Percentiles rank a stretch among this genome's conserved stretches.
Evolutionary conservation across 2,888 invertebrate genomes (phyloP).

Genomic region (Drosophila macrospina): DNA sequence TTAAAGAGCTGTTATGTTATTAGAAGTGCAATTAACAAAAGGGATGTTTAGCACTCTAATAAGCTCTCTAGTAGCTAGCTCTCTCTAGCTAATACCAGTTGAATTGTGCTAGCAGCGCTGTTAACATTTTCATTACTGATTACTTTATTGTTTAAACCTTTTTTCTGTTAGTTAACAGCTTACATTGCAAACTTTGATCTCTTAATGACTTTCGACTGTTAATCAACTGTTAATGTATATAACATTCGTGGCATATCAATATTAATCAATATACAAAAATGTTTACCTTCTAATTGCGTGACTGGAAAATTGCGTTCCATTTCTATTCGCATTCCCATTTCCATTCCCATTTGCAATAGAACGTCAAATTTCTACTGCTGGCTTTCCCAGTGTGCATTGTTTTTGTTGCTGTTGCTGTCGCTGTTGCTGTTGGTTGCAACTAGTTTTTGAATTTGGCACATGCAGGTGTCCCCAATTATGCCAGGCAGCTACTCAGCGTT

Average conservation of each 20-base stretch:
- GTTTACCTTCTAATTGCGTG: slow-evolving; percentile 55
- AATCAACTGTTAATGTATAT: background rate
- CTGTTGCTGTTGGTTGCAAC: slow-evolving; percentile 52
- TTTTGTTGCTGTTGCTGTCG: slow-evolving; percentile 17
- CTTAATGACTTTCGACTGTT: background rate
- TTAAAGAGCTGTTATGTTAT: background rate
- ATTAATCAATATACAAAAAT: slow-evolving; percentile 10
- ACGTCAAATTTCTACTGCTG: slow-evolving; percentile 9
- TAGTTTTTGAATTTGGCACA: slow-evolving; percentile 77
- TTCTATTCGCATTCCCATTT: slow-evolving; percentile 40
- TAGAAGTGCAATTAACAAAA: too few relatives aligned
- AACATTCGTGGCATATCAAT: slow-evolving; percentile 19
- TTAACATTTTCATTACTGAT: background rate
- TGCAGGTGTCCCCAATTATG: slow-evolving; percentile 81
- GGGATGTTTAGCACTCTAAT: too few relatives aligned
- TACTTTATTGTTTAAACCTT: too few relatives aligned
- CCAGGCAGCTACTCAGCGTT: slow-evolving; percentile 46
- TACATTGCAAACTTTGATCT: background rate
- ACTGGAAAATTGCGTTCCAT: slow-evolving; percentile 59
- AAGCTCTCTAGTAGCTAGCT: too few relatives aligned
- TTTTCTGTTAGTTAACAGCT: background rate
- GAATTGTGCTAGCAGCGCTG: too few relatives aligned
- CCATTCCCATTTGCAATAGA: slow-evolving; percentile 11
- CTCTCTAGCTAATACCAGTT: too few relatives aligned
- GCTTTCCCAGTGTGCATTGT: slow-evolving; percentile 9